phyloP scores from a whole-genome alignment of 1,140 invertebrate species.

The Eufriesea mexicana region DNA sequence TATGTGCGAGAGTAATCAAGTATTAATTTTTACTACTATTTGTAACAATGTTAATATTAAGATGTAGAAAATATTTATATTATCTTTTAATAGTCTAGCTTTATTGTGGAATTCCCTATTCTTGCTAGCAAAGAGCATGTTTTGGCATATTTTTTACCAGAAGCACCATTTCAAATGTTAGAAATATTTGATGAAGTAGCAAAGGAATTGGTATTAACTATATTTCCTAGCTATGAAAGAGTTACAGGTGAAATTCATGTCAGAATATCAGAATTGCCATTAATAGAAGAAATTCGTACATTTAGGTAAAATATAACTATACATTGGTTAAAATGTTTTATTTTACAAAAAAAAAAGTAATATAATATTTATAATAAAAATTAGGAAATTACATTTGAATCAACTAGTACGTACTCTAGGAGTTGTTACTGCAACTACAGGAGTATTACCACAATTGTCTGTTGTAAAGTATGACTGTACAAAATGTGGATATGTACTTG shows the following conservation, averaged over 20 bases:
- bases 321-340: slow-evolving; percentile 11
- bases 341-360: slow-evolving; percentile 33
- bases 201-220: slow-evolving; percentile 95
- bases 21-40: slow-evolving; percentile 55
- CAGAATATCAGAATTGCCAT: slow-evolving; percentile 95
- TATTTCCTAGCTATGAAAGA: slow-evolving; percentile 97
- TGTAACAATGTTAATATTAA: not conserved
- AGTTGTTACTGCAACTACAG: slow-evolving; percentile 97
- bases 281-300: slow-evolving; percentile 97
- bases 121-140: slow-evolving; percentile 95
- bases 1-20: slow-evolving; percentile 95
- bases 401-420: slow-evolving; percentile 96
- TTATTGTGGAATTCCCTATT: slow-evolving; percentile 96
- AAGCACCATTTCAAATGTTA: slow-evolving; percentile 98
- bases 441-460: slow-evolving; percentile 97
- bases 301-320: slow-evolving; percentile 85
- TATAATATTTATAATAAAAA: slow-evolving; percentile 63
- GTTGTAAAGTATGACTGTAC: slow-evolving; percentile 99
- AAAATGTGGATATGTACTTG: slow-evolving; percentile 96
- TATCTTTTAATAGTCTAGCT: slow-evolving; percentile 86
- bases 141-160: slow-evolving; percentile 97
- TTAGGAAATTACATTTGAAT: slow-evolving; percentile 97
- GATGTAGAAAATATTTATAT: not conserved
- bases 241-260: slow-evolving; percentile 97
- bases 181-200: slow-evolving; percentile 97